A percentile compares a stretch with the other conserved stretches of the same genome.
These are phyloP conservation scores for Eupristina koningsbergeri DNA, from an alignment of 1,140 invertebrate species.

Conservation along the genomic window DNA sequence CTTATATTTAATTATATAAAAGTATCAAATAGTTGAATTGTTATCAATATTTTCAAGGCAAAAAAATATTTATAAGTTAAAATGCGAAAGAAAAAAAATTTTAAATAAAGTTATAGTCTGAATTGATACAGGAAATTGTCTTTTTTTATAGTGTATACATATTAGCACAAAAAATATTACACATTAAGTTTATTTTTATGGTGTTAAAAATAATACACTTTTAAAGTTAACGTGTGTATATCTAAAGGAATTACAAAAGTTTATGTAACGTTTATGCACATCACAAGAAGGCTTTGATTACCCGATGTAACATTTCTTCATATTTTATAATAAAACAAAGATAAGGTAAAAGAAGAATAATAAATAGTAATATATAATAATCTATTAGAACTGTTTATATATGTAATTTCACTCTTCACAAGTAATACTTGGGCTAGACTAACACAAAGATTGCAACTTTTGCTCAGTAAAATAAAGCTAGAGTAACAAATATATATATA, in stretches of 20 bases:
- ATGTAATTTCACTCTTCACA: constrained; percentile 15
- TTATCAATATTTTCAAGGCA: not conserved
- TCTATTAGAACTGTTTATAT: not conserved
- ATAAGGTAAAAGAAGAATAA: not conserved
- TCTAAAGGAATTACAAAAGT: not conserved
- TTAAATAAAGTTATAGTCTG: not conserved
- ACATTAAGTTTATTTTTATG: too few species aligned
- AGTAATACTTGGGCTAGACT: constrained; percentile 1
- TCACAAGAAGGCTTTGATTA: not conserved
- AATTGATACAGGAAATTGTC: not conserved
- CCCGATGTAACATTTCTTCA: not conserved
- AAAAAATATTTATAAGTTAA: not conserved
- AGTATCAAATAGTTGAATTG: not conserved
- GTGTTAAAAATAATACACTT: not conserved
- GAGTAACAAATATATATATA: constrained; percentile 1
- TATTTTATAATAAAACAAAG: not conserved
- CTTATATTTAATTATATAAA: not conserved
- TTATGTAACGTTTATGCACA: not conserved
- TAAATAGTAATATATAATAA: not conserved
- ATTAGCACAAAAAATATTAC: too few species aligned
- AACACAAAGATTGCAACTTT: constrained; percentile 21
- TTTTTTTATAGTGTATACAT: not conserved
- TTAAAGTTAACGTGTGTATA: not conserved
- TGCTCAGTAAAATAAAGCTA: constrained; percentile 26
- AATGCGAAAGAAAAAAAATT: not conserved